Conservation (phyloP, 1,140 invertebrate genomes). For the Cydia amplana region DNA sequence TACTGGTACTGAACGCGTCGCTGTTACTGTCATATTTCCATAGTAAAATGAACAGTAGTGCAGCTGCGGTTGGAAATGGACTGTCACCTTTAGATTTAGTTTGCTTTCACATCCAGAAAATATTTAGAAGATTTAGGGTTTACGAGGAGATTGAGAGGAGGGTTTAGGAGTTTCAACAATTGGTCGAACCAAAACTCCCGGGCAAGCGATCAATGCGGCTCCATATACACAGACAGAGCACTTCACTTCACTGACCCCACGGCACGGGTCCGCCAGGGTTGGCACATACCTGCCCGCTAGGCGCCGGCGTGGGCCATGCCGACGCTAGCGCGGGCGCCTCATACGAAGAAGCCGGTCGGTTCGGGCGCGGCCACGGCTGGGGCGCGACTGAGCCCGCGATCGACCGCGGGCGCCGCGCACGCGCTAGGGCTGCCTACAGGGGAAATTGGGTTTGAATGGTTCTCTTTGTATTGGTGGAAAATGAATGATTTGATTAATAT, state of each 20-base stretch:
- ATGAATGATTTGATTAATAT: too few relatives aligned
- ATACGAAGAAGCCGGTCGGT: constrained; percentile 49
- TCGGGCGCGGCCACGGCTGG: constrained; percentile 49
- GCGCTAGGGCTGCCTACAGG: constrained; percentile 31
- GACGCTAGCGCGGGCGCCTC: constrained; percentile 59
- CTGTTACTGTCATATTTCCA: too few relatives aligned
- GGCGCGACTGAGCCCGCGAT: constrained; percentile 54
- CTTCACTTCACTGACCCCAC: constrained; percentile 32
- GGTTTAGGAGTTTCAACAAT: too few relatives aligned
- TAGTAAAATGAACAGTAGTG: too few relatives aligned
- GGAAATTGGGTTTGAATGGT: not conserved
- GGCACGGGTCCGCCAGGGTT: constrained; percentile 38
- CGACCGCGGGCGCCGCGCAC: constrained; percentile 40
- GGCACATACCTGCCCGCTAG: constrained; percentile 41
- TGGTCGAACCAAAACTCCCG: too few relatives aligned
- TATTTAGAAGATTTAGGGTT: too few relatives aligned
- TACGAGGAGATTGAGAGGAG: too few relatives aligned
- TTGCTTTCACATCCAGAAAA: too few relatives aligned
- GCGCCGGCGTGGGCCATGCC: constrained; percentile 56
- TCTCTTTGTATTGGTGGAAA: too few relatives aligned
- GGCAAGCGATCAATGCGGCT: not conserved
- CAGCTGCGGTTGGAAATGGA: too few relatives aligned
- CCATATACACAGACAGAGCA: not conserved
- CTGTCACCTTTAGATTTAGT: too few relatives aligned
- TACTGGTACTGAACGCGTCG: too few relatives aligned